Conservation (phyloP, 2,888 invertebrate species). For the Drosophila nigricruria region DNA sequence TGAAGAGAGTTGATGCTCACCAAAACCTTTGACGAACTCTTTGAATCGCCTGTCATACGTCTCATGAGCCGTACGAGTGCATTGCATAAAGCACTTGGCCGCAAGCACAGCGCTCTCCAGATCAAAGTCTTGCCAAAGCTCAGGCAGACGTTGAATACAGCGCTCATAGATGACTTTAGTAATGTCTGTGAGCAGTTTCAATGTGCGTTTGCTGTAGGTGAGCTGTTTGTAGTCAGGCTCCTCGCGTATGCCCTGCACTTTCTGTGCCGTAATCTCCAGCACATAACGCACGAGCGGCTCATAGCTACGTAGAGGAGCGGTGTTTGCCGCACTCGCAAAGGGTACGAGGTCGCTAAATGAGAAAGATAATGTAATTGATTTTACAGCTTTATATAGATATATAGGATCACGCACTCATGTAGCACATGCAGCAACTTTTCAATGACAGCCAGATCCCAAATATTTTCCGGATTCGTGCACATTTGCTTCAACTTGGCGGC, state of each 20-base stretch:
- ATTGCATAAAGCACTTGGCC: conserved; percentile 87
- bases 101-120: conserved; percentile 86
- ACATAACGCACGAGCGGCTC: conserved; percentile 87
- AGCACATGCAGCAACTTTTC: conserved; percentile 80
- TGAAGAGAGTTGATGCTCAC: conserved; percentile 41
- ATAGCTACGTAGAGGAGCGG: conserved; percentile 86
- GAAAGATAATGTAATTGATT: neutral
- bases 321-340: conserved; percentile 86
- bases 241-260: conserved; percentile 75
- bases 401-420: conserved; percentile 72
- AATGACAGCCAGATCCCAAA: conserved; percentile 82
- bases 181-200: conserved; percentile 80
- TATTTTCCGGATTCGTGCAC: conserved; percentile 78
- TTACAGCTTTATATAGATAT: too few species aligned
- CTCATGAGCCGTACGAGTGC: conserved; percentile 78
- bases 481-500: conserved; percentile 76
- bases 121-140: conserved; percentile 86
- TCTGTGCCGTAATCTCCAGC: conserved; percentile 82
- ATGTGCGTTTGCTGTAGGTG: conserved; percentile 78
- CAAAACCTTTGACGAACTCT: conserved; percentile 81
- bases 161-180: conserved; percentile 84
- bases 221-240: conserved; percentile 83
- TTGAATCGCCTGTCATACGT: conserved; percentile 80
- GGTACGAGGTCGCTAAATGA: conserved; percentile 85
- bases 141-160: conserved; percentile 85